Evolutionary conservation across 2,113 vertebrate species (phyloP), one percentile per base, ranked within the genome.

Genomic region (Aegypius monachus): DNA sequence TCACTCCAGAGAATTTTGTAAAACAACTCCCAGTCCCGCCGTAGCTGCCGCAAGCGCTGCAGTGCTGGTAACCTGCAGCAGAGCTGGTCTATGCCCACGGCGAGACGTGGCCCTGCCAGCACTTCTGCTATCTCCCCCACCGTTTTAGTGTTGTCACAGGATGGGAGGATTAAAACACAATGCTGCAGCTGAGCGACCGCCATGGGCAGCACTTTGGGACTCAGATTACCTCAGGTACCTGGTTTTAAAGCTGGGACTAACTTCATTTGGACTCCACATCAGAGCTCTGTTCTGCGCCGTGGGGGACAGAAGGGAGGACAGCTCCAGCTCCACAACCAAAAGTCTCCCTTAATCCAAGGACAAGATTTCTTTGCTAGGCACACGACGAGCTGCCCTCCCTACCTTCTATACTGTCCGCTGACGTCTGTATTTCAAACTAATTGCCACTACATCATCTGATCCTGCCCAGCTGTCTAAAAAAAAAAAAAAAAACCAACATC

Each of bases 11-110:
- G 65, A 52, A 47, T 12, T 84, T 31, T n/a, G 12, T 18, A 25
- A n/a, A 48, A 43, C 58, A 62, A 11, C 25, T 75, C 34, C 38
- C 61, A 63, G 80, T 13, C 7, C 27, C 6, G 1, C 38, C 0
- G 0, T 0, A 65, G 53, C 36, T 40, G 32, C 58, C 17, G 34
- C 0, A 0, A 82, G 45, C 47, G 6, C 7, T 1, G 36, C 48
- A 40, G 82, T 3, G 4, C 45, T 26, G 20, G 50, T 25, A 34
- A 18, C 27, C 36, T 14, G 36, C 47, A 36, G 14, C 70, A 83
- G 47, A 71, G n/a, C 43, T 15, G 29, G 4, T 6, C n/a, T 32
- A 5, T 23, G 48, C 36, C 68, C 58, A 16, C 0, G 3, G 74
- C 0, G 0, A 78, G 47, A 71, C 0, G 0, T 18, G 74, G 61